Base-by-base conservation (phyloP, 2,113 vertebrate species). In the Piprites chloris region DNA sequence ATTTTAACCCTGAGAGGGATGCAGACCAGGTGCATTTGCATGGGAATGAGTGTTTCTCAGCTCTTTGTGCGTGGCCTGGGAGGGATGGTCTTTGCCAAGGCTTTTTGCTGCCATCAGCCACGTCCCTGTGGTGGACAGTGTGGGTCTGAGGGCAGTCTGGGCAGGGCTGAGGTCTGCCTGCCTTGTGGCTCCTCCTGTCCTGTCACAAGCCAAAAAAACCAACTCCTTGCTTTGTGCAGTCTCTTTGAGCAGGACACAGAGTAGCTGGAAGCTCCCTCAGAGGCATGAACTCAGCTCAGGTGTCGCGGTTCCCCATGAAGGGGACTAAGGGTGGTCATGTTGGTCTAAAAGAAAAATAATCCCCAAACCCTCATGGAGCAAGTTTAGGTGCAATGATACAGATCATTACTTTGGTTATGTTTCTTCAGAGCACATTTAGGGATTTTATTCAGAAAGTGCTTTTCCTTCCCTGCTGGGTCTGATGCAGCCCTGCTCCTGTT, bases 91-190 rank as follows among this genome's bases (percentile, higher is more conserved):
- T 28, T 7, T n/a, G 69, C 59, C 35, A 20, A 68, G 35, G 49
- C n/a, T 56, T 19, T 2, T 3, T 72, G 30, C 47, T 27, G 17
- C 68, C 68, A 76, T 37, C 63, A 66, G 32, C 28, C 35, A 12
- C 0, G 0, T 68, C 61, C 53, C 58, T 0, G 0, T 12, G 33
- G 46, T 46, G 73, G 24, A 11, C 3, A 4, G n/a, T 1, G 1
- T 68, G 73, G 39, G 5, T 14, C 46, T 80, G 21, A 15, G 68
- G 22, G 27, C 46, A 44, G 56, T 9, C 35, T 61, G 0, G 0
- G 4, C 10, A 7, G 41, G 42, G 35, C 68, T 49, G 62, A 11
- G 7, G 4, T 35, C 53, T 81, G 65, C 49, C 39, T 72, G 53
- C 35, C 77, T 28, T 73, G 26, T 41, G 53, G 27, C 22, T 12